Conservation (phyloP, 2,797 vertebrate species). For the Ptychadena robeensis region DNA sequence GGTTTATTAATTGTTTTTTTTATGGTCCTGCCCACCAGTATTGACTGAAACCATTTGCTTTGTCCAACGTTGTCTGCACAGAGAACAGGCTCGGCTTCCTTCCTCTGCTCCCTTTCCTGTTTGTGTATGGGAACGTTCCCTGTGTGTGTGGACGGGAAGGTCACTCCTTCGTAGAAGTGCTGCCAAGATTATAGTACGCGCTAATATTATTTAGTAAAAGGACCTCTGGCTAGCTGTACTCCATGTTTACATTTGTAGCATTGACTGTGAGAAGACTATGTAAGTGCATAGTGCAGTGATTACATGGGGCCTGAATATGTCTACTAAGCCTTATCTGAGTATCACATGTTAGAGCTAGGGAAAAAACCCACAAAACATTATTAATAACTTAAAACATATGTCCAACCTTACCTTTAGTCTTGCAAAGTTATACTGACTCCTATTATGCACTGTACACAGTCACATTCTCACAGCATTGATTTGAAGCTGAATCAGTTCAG, state of each 20-base stretch:
- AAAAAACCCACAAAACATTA: too few species aligned
- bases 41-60: constrained; percentile 43
- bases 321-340: neutral
- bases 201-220: constrained; percentile 11
- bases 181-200: constrained; percentile 17
- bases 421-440: too few species aligned
- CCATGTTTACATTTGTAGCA: constrained; percentile 22
- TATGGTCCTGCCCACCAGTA: constrained; percentile 13
- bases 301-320: neutral
- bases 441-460: too few species aligned
- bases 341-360: neutral
- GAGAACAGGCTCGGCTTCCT: constrained; percentile 51
- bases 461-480: too few species aligned
- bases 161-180: constrained; percentile 33
- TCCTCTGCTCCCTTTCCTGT: constrained; percentile 59
- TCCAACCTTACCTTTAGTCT: too few species aligned
- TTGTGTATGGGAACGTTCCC: constrained; percentile 51
- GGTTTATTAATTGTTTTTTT: neutral
- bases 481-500: too few species aligned
- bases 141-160: constrained; percentile 49
- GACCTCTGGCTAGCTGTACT: neutral
- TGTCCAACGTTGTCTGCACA: constrained; percentile 2
- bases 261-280: neutral
- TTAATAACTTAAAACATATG: too few species aligned
- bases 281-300: neutral